These are phyloP conservation scores for Passer domesticus DNA, from an alignment of 2,113 vertebrate species.

Conservation along the genomic window DNA sequence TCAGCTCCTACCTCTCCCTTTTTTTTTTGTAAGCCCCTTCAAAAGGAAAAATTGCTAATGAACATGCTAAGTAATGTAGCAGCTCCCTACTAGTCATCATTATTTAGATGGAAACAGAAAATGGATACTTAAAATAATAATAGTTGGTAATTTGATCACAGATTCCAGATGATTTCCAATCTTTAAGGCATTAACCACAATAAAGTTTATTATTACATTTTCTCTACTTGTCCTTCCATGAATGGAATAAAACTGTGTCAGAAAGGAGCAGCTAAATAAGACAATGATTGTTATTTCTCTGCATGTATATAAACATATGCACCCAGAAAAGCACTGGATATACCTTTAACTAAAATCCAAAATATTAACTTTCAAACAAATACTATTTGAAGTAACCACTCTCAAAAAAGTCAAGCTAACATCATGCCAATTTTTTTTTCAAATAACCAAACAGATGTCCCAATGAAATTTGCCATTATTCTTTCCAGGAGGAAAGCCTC, in stretches of 20 bases:
- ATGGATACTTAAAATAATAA: conserved; percentile 26
- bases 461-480: conserved; percentile 35
- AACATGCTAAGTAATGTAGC: neutral
- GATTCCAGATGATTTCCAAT: conserved; percentile 34
- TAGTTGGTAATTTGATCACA: conserved; percentile 4
- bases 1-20: neutral
- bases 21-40: neutral
- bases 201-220: conserved; percentile 12
- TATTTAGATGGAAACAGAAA: conserved; percentile 25
- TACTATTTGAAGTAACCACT: neutral
- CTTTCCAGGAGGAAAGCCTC: conserved; percentile 21
- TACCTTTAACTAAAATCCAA: neutral
- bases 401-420: neutral
- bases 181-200: conserved; percentile 21
- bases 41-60: neutral
- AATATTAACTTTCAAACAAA: neutral
- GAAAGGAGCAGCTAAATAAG: neutral
- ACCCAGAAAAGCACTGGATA: neutral
- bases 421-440: neutral
- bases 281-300: neutral
- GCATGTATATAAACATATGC: neutral
- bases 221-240: neutral
- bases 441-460: neutral
- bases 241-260: conserved; percentile 10
- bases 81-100: neutral